Evolutionary conservation across 2,797 vertebrate genomes (phyloP).

Genomic region (Apogon hyalosoma): DNA sequence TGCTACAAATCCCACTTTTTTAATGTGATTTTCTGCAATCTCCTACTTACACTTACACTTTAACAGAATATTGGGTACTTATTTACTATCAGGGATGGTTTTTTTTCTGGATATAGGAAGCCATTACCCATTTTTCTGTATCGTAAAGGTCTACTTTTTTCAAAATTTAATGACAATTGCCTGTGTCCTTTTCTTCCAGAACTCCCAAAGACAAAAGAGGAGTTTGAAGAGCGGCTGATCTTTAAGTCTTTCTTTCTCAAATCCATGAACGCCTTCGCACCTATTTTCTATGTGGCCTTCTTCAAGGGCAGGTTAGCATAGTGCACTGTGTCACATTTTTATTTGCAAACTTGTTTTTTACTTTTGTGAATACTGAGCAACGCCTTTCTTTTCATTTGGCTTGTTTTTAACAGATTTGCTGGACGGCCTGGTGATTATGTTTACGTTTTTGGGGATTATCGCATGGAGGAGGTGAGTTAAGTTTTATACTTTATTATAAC

Average conservation of each 20-base stretch:
- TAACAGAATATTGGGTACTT: too few relatives aligned
- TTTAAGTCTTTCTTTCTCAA: constrained; percentile 97
- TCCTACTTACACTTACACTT: too few relatives aligned
- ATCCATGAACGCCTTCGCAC: constrained; percentile 97
- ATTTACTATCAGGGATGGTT: too few relatives aligned
- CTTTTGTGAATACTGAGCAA: background rate
- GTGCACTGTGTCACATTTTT: constrained; percentile 29
- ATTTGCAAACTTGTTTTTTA: background rate
- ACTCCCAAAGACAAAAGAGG: constrained; percentile 94
- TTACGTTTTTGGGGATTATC: constrained; percentile 92
- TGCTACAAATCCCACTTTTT: too few relatives aligned
- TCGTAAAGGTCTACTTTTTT: too few relatives aligned
- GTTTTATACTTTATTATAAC: background rate
- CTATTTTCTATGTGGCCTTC: constrained; percentile 99
- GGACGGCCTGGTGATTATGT: constrained; percentile 94
- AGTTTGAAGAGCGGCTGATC: constrained; percentile 94
- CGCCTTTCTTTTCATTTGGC: background rate
- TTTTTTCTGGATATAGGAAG: too few relatives aligned
- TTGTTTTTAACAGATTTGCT: constrained; percentile 86
- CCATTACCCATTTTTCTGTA: too few relatives aligned
- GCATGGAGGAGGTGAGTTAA: constrained; percentile 92
- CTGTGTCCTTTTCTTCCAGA: constrained; percentile 81
- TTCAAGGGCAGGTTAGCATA: constrained; percentile 95
- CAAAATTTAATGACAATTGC: background rate
- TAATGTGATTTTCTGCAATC: too few relatives aligned